Evolutionary conservation across 2,113 vertebrate genomes (phyloP).

Genomic region (Arizona elegans): DNA sequence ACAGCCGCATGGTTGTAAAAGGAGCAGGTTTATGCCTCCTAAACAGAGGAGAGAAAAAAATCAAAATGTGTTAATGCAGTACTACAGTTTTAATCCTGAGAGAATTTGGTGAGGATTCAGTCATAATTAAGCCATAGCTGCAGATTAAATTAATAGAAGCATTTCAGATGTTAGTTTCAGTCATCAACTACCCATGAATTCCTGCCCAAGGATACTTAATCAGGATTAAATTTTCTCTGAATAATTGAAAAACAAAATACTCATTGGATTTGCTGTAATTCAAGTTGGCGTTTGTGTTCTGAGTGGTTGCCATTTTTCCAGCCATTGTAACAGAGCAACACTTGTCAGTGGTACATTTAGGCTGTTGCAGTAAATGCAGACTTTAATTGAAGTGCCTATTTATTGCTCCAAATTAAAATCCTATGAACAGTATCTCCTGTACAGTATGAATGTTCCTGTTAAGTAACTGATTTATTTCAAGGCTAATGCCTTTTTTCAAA

Average conservation of each 20-base stretch:
- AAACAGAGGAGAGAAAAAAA: conserved; percentile 52
- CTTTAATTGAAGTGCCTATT: conserved; percentile 66
- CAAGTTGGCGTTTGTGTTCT: conserved; percentile 74
- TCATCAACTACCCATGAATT: conserved; percentile 80
- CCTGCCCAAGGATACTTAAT: conserved; percentile 82
- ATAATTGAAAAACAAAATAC: conserved; percentile 86
- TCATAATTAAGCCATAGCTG: conserved; percentile 80
- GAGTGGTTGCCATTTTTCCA: conserved; percentile 76
- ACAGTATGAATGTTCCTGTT: conserved; percentile 38
- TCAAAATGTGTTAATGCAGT: conserved; percentile 59
- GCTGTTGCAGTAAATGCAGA: conserved; percentile 60
- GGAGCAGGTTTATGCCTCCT: conserved; percentile 55
- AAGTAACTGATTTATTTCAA: conserved; percentile 35
- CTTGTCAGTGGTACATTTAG: conserved; percentile 59
- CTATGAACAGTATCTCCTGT: conserved; percentile 19
- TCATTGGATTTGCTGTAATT: conserved; percentile 82
- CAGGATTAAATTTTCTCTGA: conserved; percentile 85
- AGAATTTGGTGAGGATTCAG: conserved; percentile 76
- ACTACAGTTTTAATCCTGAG: conserved; percentile 78
- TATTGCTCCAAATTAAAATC: conserved; percentile 55
- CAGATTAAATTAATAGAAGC: conserved; percentile 83
- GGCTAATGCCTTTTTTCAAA: conserved; percentile 27
- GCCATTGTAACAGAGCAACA: conserved; percentile 75
- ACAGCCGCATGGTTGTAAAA: conserved; percentile 59
- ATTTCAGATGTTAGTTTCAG: conserved; percentile 79